These are phyloP conservation scores for Prenolepis imparis DNA, from an alignment of 2,888 invertebrate genomes.

Conservation along the genomic window DNA sequence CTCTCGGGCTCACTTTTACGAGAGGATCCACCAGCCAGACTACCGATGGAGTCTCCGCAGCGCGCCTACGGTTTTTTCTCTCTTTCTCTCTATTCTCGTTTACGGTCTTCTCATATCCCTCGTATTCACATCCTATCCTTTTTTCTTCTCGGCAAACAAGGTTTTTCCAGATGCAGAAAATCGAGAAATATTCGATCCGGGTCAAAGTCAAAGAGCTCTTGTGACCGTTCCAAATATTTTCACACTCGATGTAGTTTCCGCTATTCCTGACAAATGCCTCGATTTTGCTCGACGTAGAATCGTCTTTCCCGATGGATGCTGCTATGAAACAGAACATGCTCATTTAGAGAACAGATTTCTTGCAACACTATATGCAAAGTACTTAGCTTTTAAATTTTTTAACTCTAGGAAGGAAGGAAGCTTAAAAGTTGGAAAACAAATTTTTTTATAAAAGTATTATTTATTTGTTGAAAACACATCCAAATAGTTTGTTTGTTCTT, in stretches of 20 bases:
- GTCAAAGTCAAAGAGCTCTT: slow-evolving; percentile 65
- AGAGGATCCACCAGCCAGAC: slow-evolving; percentile 67
- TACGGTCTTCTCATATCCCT: slow-evolving; percentile 34
- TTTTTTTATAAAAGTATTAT: background rate
- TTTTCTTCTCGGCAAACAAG: slow-evolving; percentile 28
- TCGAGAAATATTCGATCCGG: slow-evolving; percentile 64
- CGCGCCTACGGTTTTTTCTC: slow-evolving; percentile 42
- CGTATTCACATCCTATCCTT: slow-evolving; percentile 50
- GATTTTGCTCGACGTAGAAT: slow-evolving; percentile 63
- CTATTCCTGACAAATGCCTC: slow-evolving; percentile 63
- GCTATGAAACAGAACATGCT: slow-evolving; percentile 5
- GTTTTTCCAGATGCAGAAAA: slow-evolving; percentile 56
- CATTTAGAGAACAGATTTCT: background rate
- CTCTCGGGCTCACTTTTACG: slow-evolving; percentile 78
- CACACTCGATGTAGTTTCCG: slow-evolving; percentile 65
- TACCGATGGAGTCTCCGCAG: slow-evolving; percentile 68
- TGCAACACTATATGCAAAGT: background rate
- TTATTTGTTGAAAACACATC: background rate
- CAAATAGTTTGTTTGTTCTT: background rate
- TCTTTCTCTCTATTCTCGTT: slow-evolving; percentile 30
- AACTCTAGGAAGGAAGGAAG: background rate
- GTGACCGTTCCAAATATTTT: slow-evolving; percentile 74
- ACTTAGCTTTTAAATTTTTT: background rate
- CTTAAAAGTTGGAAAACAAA: background rate
- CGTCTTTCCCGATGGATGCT: background rate